A percentile compares a stretch with the other conserved stretches of the same genome.
Conservation (phyloP, 2,113 vertebrate genomes). For the Glaucomys volans region DNA sequence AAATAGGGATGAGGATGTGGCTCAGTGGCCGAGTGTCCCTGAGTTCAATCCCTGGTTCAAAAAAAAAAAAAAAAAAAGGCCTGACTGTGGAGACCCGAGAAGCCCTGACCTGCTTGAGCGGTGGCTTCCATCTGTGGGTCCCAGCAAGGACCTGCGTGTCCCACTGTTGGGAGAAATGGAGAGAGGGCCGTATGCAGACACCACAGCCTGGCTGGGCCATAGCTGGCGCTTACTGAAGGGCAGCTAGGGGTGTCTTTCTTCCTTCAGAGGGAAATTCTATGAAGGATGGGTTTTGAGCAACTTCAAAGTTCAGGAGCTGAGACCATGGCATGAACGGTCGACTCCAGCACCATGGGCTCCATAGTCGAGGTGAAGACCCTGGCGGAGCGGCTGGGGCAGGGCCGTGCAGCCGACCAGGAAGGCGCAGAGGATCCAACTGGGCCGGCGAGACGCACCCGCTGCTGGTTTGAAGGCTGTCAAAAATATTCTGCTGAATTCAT, state of each 20-base stretch:
- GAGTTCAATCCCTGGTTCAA: too few species aligned
- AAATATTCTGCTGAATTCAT: not conserved
- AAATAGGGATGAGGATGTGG: too few species aligned
- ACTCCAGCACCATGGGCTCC: accelerated
- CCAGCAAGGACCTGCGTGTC: accelerated
- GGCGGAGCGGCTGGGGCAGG: accelerated
- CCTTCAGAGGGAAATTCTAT: not conserved
- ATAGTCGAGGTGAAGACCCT: too few species aligned
- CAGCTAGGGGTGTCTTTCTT: accelerated
- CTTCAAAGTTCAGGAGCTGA: accelerated
- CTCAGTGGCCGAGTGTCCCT: too few species aligned
- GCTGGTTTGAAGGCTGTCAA: not conserved
- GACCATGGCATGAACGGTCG: not conserved
- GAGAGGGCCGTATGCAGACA: accelerated
- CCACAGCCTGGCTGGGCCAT: accelerated
- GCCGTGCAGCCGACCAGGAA: accelerated
- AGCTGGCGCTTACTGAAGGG: accelerated
- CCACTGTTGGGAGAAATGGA: too few species aligned
- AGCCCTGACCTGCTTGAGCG: too few species aligned
- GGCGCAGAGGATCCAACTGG: accelerated
- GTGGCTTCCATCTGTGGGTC: not conserved
- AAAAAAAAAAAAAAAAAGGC: too few species aligned
- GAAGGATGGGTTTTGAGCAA: too few species aligned
- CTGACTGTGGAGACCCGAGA: accelerated
- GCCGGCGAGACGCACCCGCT: accelerated